These are phyloP conservation scores for Drosophila novamexicana DNA, from an alignment of 1,140 invertebrate genomes.

Conservation along the genomic window DNA sequence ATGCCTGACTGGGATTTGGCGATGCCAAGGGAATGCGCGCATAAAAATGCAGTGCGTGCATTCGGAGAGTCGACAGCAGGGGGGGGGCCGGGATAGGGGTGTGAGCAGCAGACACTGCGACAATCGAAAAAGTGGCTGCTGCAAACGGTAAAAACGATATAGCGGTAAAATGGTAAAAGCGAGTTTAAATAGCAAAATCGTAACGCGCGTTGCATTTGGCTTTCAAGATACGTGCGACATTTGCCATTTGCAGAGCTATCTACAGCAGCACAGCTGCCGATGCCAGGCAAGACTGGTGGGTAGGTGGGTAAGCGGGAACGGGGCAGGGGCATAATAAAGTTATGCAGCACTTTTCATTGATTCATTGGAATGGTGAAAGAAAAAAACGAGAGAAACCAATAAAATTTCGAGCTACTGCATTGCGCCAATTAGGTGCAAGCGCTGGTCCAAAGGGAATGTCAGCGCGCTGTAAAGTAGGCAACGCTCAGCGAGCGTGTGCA, in stretches of 20 bases:
- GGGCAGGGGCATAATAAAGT: conserved; percentile 53
- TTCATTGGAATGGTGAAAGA: conserved; percentile 47
- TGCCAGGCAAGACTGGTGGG: not conserved
- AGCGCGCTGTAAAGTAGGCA: conserved; percentile 13
- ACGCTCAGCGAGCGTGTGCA: not conserved
- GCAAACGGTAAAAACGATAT: conserved; percentile 17
- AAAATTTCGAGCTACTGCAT: conserved; percentile 26
- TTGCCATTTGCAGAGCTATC: conserved; percentile 39
- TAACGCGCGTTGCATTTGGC: conserved; percentile 45
- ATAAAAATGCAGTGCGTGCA: conserved; percentile 68
- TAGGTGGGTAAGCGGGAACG: not conserved
- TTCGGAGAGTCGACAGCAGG: not conserved
- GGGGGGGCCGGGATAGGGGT: not conserved
- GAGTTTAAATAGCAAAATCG: conserved; percentile 74
- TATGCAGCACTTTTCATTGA: conserved; percentile 75
- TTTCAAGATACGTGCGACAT: conserved; percentile 63
- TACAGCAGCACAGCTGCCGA: conserved; percentile 10
- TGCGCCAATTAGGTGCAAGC: conserved; percentile 51
- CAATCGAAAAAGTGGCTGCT: conserved; percentile 39
- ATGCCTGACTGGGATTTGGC: conserved; percentile 56
- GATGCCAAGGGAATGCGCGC: conserved; percentile 9
- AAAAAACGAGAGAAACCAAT: conserved; percentile 36
- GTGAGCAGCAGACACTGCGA: conserved; percentile 16
- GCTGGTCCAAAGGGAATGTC: conserved; percentile 12
- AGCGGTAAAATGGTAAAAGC: conserved; percentile 48